A percentile compares a stretch with the other conserved stretches of the same genome.
These are phyloP conservation scores for Excalfactoria chinensis DNA, from an alignment of 2,113 vertebrate genomes.

Conservation along the genomic window DNA sequence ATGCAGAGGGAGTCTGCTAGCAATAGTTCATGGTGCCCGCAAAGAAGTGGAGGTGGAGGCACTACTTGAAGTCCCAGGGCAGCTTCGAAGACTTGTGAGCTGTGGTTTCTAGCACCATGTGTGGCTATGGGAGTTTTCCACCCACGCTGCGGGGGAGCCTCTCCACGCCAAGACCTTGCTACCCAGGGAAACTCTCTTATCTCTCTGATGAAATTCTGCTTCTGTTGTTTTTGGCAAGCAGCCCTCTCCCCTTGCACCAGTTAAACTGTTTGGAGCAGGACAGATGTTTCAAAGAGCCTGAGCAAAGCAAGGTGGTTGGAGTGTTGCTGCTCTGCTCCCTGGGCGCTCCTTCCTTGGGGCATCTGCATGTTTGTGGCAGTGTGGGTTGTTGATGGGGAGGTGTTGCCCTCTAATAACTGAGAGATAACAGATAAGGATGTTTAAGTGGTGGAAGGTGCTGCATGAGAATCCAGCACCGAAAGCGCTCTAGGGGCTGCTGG, in stretches of 20 bases:
- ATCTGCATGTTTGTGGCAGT: not conserved
- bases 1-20: not conserved
- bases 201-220: slow-evolving; percentile 5
- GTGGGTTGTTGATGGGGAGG: not conserved
- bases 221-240: not conserved
- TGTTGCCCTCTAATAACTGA: not conserved
- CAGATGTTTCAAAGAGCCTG: not conserved
- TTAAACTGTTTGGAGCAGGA: not conserved
- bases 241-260: not conserved
- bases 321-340: not conserved
- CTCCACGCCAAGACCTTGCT: not conserved
- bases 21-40: not conserved
- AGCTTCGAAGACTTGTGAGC: not conserved
- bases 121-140: not conserved
- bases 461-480: not conserved
- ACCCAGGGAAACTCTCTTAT: not conserved
- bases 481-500: not conserved
- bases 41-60: not conserved
- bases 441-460: slow-evolving; percentile 3
- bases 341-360: not conserved
- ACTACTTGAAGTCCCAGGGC: not conserved
- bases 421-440: not conserved
- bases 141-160: not conserved
- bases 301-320: not conserved
- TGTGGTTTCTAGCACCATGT: not conserved